These are phyloP conservation scores for Orycteropus afer DNA, from an alignment of 2,113 vertebrate genomes.

Conservation along the genomic window DNA sequence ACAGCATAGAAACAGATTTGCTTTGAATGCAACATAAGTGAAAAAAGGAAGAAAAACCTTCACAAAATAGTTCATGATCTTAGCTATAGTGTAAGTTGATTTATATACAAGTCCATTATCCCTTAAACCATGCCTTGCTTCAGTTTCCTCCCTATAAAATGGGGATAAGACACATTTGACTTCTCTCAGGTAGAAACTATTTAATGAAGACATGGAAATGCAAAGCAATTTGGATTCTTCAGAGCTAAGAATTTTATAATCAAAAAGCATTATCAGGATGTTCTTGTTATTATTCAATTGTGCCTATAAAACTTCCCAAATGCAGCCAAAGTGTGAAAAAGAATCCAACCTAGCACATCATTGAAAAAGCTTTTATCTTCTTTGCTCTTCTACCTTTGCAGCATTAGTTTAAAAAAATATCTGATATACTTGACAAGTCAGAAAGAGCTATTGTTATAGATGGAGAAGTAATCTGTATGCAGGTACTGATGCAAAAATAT, in stretches of 20 bases:
- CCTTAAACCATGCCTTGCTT: not conserved
- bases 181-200: constrained; percentile 45
- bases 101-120: not conserved
- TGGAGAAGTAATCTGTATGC: constrained; percentile 21
- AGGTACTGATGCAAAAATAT: not conserved
- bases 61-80: not conserved
- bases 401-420: constrained; percentile 29
- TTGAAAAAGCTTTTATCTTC: constrained; percentile 64
- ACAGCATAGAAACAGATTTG: constrained; percentile 2
- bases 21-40: constrained; percentile 23
- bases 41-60: not conserved
- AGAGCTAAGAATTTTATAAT: constrained; percentile 65
- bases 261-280: constrained; percentile 57
- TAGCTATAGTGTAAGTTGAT: not conserved
- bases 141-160: not conserved
- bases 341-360: constrained; percentile 24
- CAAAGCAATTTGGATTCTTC: constrained; percentile 39
- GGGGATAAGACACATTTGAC: constrained; percentile 10
- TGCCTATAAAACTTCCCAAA: constrained; percentile 51
- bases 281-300: constrained; percentile 40
- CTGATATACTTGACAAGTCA: constrained; percentile 61
- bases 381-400: constrained; percentile 47
- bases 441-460: constrained; percentile 53
- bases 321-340: constrained; percentile 1
- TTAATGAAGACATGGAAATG: constrained; percentile 41